Percentiles rank a stretch among this genome's conserved stretches.
These are phyloP conservation scores for Melanargia galathea DNA, from an alignment of 2,888 invertebrate genomes.

Conservation along the genomic window DNA sequence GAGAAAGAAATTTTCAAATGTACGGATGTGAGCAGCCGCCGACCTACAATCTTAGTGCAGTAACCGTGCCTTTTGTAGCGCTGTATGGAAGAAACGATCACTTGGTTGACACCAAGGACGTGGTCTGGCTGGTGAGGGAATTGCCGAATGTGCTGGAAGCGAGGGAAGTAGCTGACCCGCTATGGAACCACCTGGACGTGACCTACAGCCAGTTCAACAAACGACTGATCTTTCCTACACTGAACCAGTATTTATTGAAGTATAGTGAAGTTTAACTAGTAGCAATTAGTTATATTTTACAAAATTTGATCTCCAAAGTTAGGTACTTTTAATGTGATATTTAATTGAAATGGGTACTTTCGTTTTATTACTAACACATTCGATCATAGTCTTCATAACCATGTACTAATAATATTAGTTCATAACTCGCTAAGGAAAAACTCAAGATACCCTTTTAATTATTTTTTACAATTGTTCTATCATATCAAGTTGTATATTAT, in stretches of 20 bases:
- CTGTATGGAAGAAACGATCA: conserved; percentile 75
- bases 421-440: background rate
- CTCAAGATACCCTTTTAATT: background rate
- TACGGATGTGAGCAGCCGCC: conserved; percentile 59
- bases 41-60: conserved; percentile 56
- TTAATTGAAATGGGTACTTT: background rate
- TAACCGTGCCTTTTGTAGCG: conserved; percentile 54
- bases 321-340: background rate
- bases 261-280: conserved; percentile 37
- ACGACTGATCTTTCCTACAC: conserved; percentile 49
- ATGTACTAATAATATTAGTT: background rate
- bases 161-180: conserved; percentile 78
- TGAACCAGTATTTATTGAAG: conserved; percentile 45
- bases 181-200: conserved; percentile 55
- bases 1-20: conserved; percentile 49
- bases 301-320: background rate
- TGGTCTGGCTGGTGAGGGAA: conserved; percentile 72
- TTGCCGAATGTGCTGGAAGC: conserved; percentile 82
- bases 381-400: background rate
- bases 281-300: no score
- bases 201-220: conserved; percentile 52
- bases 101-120: conserved; percentile 83
- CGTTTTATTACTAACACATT: background rate
- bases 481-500: background rate
- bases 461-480: background rate